phyloP scores from a whole-genome alignment of 30 jellyfish, hydroid and myxozoan species.

The Cassiopea xamachana region DNA sequence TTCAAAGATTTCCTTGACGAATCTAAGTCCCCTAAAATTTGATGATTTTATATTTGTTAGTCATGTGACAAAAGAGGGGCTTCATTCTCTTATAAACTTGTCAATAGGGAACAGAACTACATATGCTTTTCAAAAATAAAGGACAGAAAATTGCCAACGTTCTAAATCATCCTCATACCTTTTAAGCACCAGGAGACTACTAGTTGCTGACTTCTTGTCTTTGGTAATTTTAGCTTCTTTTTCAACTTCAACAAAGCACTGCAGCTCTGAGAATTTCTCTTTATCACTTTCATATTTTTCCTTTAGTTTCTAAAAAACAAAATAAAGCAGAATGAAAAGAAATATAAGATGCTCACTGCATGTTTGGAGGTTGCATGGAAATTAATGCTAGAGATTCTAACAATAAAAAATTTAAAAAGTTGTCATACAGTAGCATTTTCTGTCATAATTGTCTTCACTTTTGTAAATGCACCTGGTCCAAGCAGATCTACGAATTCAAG shows the following conservation, averaged over 20 bases:
- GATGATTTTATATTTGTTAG: neutral
- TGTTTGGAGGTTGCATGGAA: too few species aligned
- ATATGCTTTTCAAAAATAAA: too few species aligned
- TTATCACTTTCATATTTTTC: conserved; percentile 69
- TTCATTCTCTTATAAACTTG: too few species aligned
- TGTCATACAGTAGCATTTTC: conserved; percentile 21
- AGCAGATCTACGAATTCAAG: conserved; percentile 14
- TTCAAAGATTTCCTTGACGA: conserved; percentile 51
- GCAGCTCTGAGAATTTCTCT: conserved; percentile 78
- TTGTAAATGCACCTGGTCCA: conserved; percentile 44
- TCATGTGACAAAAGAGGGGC: neutral
- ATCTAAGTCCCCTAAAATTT: conserved; percentile 19
- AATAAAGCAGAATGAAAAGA: too few species aligned
- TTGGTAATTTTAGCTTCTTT: conserved; percentile 75
- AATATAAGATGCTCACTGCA: too few species aligned
- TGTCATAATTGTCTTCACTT: conserved; percentile 1
- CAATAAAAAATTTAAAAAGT: too few species aligned
- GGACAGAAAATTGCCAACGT: neutral
- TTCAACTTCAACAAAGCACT: conserved; percentile 79
- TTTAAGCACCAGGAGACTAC: conserved; percentile 79
- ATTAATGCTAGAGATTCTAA: too few species aligned
- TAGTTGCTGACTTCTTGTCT: conserved; percentile 85
- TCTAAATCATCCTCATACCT: conserved; percentile 44
- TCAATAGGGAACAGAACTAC: too few species aligned
- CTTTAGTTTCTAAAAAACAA: conserved; percentile 63